These are phyloP conservation scores for Euglossa dilemma DNA, from an alignment of 1,140 invertebrate genomes.

Conservation along the genomic window DNA sequence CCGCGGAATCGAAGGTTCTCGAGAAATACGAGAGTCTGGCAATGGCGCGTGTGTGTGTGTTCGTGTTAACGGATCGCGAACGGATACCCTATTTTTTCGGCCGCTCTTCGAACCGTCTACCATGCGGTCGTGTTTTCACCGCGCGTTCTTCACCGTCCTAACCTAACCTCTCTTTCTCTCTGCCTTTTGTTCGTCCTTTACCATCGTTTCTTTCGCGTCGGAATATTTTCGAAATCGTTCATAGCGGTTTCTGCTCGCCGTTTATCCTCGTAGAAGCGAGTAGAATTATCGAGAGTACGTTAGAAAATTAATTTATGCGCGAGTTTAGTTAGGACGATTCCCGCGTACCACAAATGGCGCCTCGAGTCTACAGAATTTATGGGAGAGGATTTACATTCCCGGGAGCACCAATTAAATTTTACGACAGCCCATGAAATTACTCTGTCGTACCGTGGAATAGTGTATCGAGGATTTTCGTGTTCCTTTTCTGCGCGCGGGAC, in stretches of 20 bases:
- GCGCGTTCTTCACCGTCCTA: not conserved
- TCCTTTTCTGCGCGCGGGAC: not conserved
- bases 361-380: not conserved
- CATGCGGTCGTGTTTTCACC: not conserved
- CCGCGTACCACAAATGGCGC: no score
- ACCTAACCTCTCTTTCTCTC: no score
- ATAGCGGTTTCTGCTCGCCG: not conserved
- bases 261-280: not conserved
- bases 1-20: conserved; percentile 31
- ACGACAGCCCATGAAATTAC: conserved; percentile 20
- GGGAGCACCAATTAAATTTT: conserved; percentile 33
- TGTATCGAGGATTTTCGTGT: conserved; percentile 12
- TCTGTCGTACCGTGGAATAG: not conserved
- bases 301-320: not conserved
- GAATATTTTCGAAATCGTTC: not conserved
- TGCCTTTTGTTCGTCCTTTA: not conserved
- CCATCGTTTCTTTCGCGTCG: not conserved
- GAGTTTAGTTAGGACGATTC: not conserved
- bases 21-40: conserved; percentile 12
- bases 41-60: not conserved
- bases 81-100: not conserved
- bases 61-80: not conserved
- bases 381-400: conserved; percentile 9
- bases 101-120: not conserved
- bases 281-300: not conserved